Percentiles rank a stretch among this genome's conserved stretches.
Conservation (phyloP, 2,888 invertebrate genomes). For the Brenthis ino region DNA sequence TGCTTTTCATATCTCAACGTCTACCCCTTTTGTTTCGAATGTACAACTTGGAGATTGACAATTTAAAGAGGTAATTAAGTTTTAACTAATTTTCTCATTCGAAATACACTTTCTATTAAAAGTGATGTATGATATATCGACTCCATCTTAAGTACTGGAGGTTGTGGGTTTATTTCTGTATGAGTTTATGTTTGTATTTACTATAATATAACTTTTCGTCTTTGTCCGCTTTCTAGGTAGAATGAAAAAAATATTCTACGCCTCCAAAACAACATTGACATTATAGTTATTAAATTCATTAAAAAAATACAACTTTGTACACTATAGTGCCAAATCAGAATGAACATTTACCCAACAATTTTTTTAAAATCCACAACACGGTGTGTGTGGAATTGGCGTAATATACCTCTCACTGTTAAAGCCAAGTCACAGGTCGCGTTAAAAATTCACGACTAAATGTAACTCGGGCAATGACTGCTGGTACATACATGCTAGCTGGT, state of each 20-base stretch:
- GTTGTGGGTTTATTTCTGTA: too few species aligned
- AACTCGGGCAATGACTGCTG: conserved; percentile 12
- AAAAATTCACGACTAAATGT: conserved; percentile 25
- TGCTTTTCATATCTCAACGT: conserved; percentile 26
- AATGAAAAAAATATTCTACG: too few species aligned
- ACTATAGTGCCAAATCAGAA: neutral
- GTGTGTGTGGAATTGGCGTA: conserved; percentile 12
- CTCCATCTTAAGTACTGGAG: too few species aligned
- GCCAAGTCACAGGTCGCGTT: conserved; percentile 22
- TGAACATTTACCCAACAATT: neutral
- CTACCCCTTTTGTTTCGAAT: conserved; percentile 12
- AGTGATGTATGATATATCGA: too few species aligned
- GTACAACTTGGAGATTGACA: conserved; percentile 7
- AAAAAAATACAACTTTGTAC: too few species aligned
- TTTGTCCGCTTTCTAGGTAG: too few species aligned
- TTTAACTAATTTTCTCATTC: neutral
- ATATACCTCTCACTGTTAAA: conserved; percentile 9
- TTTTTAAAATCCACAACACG: conserved; percentile 20
- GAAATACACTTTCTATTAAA: too few species aligned
- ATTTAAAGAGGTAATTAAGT: conserved; percentile 9
- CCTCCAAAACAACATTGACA: too few species aligned
- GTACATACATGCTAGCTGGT: neutral
- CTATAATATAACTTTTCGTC: too few species aligned
- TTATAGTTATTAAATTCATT: too few species aligned
- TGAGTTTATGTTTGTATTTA: too few species aligned